Evolutionary conservation across 2,113 vertebrate genomes (phyloP).

Genomic region (Eudyptes chrysolophus): DNA sequence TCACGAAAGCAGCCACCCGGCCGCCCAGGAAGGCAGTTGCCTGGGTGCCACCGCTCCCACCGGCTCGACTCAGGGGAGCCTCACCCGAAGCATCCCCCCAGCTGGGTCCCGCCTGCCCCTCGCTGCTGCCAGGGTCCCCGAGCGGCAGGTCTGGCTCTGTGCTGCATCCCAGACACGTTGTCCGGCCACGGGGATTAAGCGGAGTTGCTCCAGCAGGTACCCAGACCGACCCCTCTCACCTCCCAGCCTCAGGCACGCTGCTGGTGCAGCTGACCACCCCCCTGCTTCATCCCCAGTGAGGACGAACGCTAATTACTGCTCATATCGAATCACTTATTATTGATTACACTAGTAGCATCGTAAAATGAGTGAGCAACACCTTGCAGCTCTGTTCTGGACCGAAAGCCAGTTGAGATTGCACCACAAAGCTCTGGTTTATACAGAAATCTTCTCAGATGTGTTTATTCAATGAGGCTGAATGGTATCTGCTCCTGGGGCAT

Average conservation of each 20-base stretch:
- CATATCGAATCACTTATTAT: accelerated
- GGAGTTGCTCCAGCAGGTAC: neutral
- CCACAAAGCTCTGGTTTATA: accelerated
- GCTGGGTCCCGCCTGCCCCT: neutral
- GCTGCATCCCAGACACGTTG: accelerated
- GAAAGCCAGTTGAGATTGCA: accelerated
- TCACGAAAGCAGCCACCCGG: neutral
- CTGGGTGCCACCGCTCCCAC: neutral
- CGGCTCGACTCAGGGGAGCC: neutral
- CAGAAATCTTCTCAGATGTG: accelerated
- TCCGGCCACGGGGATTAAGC: accelerated
- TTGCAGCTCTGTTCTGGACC: neutral
- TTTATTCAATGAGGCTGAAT: accelerated
- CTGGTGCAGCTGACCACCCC: neutral
- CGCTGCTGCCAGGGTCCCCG: neutral
- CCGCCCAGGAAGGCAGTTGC: accelerated
- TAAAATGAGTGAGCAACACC: accelerated
- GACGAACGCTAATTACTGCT: neutral
- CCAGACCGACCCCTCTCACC: no score
- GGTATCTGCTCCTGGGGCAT: neutral
- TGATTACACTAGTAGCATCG: neutral
- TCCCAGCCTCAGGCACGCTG: neutral
- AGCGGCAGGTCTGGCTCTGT: neutral
- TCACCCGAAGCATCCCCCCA: neutral
- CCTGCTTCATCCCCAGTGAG: no score